These are phyloP conservation scores for Hypomesus transpacificus DNA, from an alignment of 2,113 vertebrate species.

Conservation along the genomic window DNA sequence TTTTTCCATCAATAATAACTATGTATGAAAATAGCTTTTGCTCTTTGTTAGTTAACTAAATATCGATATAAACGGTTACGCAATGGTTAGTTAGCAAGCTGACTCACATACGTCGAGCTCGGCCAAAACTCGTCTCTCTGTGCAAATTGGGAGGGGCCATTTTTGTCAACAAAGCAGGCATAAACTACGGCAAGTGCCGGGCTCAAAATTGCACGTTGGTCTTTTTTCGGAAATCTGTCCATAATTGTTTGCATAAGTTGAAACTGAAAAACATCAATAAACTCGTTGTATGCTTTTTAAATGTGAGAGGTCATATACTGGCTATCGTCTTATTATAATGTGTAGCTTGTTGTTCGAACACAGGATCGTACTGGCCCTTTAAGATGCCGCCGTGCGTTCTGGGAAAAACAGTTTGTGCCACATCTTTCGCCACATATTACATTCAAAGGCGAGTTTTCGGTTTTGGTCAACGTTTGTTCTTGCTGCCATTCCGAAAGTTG, in stretches of 20 bases:
- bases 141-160: constrained; percentile 3
- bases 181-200: constrained; percentile 46
- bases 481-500: neutral
- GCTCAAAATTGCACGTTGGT: constrained; percentile 12
- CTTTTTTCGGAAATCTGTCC: neutral
- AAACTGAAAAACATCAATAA: no score
- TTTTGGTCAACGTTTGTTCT: constrained; percentile 18
- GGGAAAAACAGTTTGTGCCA: constrained; percentile 68
- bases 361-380: neutral
- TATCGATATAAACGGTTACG: no score
- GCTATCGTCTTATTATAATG: no score
- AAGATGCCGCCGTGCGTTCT: constrained; percentile 56
- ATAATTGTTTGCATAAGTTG: neutral
- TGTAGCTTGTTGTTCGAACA: no score
- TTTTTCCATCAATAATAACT: no score
- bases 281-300: no score
- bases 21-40: no score
- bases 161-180: constrained; percentile 4
- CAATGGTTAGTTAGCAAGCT: neutral
- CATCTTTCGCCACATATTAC: constrained; percentile 47
- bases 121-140: constrained; percentile 11
- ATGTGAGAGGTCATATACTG: no score
- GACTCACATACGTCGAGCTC: neutral
- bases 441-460: constrained; percentile 45
- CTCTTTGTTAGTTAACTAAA: no score